Conservation (phyloP, 2,113 vertebrate genomes). For the Embiotoca jacksoni region DNA sequence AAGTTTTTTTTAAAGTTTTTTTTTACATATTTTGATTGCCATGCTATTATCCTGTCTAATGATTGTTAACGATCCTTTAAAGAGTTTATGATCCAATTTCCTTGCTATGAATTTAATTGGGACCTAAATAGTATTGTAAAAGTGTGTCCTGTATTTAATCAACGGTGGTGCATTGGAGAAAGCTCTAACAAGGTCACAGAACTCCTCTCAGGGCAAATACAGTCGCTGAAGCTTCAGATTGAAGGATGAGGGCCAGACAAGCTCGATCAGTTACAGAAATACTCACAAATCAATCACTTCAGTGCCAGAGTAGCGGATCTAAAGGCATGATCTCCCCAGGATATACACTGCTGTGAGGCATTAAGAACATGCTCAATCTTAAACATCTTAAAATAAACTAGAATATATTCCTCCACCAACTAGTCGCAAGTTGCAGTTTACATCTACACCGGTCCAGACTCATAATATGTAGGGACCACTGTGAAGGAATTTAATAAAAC, state of each 20-base stretch:
- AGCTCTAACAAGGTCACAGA: constrained; percentile 76
- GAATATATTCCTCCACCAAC: too few species aligned
- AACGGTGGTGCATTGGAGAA: constrained; percentile 57
- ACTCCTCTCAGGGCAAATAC: constrained; percentile 63
- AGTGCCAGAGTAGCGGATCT: constrained; percentile 19
- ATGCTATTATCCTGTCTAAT: constrained; percentile 80
- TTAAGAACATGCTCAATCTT: too few species aligned
- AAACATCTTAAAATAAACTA: too few species aligned
- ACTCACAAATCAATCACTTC: constrained; percentile 43
- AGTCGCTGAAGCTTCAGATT: constrained; percentile 46
- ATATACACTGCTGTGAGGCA: background rate
- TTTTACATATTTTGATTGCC: constrained; percentile 78
- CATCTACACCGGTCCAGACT: too few species aligned
- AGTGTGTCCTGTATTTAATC: constrained; percentile 75
- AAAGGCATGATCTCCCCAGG: background rate
- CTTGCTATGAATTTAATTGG: constrained; percentile 78
- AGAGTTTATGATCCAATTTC: constrained; percentile 80
- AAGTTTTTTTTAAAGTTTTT: constrained; percentile 61
- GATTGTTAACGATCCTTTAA: constrained; percentile 80
- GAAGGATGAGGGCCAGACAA: constrained; percentile 34
- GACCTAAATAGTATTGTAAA: constrained; percentile 76
- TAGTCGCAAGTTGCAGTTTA: too few species aligned
- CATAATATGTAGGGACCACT: too few species aligned
- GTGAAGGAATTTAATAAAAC: too few species aligned
- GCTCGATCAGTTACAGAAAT: constrained; percentile 44